A percentile compares a stretch with the other conserved stretches of the same genome.
These are phyloP conservation scores for Ceratosolen solmsi DNA, from an alignment of 1,140 invertebrate genomes.

Conservation along the genomic window DNA sequence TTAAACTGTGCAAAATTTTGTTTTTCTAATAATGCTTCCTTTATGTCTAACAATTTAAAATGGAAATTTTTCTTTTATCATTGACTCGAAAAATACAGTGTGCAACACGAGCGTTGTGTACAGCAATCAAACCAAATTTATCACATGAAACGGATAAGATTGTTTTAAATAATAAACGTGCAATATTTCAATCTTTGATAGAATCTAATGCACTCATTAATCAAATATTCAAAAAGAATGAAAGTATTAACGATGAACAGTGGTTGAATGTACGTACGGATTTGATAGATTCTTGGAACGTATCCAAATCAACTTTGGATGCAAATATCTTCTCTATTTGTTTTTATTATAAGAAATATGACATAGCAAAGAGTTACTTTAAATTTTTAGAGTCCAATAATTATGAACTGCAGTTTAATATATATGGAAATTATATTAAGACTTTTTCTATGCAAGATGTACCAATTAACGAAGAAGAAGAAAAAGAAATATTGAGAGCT, in stretches of 20 bases:
- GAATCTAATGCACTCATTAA: not conserved
- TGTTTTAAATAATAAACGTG: no score
- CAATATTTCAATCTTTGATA: not conserved
- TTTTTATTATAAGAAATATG: slow-evolving; percentile 64
- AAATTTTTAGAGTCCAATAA: slow-evolving; percentile 73
- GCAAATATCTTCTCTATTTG: slow-evolving; percentile 74
- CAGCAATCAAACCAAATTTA: not conserved
- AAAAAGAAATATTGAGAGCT: slow-evolving; percentile 74
- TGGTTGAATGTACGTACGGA: slow-evolving; percentile 53
- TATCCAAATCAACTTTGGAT: slow-evolving; percentile 73
- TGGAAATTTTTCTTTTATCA: slow-evolving; percentile 20
- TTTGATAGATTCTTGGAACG: not conserved
- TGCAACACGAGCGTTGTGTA: not conserved
- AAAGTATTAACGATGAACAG: slow-evolving; percentile 30
- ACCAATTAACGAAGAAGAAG: slow-evolving; percentile 70
- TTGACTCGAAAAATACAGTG: not conserved
- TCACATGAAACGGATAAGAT: not conserved
- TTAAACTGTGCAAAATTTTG: no score
- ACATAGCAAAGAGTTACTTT: slow-evolving; percentile 75
- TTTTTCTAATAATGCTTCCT: not conserved
- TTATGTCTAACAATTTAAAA: slow-evolving; percentile 8
- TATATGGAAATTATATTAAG: slow-evolving; percentile 74
- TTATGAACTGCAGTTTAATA: slow-evolving; percentile 73
- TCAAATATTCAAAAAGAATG: slow-evolving; percentile 10
- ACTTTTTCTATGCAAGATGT: slow-evolving; percentile 55